These are phyloP conservation scores for Mastomys coucha DNA, from an alignment of 2,113 vertebrate genomes.

Conservation along the genomic window DNA sequence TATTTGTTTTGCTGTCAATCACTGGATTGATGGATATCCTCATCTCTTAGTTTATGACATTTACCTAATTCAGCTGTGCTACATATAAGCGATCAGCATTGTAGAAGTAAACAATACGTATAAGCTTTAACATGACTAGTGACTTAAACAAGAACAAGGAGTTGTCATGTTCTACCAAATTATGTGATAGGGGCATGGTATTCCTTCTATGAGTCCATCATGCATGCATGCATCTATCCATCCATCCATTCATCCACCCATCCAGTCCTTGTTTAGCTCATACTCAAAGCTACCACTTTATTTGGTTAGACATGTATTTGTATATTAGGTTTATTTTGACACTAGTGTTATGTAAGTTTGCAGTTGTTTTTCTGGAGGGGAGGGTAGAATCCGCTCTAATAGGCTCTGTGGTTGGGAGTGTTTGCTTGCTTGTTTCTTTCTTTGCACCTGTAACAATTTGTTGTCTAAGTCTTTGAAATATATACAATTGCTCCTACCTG, in stretches of 20 bases:
- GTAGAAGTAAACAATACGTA: neutral
- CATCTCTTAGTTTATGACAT: neutral
- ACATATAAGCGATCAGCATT: slow-evolving; percentile 7
- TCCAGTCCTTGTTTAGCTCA: neutral
- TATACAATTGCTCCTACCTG: neutral
- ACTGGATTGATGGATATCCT: neutral
- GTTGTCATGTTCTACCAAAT: slow-evolving; percentile 6
- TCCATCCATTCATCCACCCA: neutral
- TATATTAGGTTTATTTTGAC: slow-evolving; percentile 15
- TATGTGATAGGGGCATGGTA: neutral
- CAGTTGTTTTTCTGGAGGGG: neutral
- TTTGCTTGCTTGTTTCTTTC: neutral
- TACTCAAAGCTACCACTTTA: slow-evolving; percentile 8
- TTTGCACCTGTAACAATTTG: neutral
- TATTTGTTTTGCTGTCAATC: slow-evolving; percentile 8
- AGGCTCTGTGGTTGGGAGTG: neutral
- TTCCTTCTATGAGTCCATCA: neutral
- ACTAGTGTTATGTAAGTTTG: neutral
- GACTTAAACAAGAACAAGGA: neutral
- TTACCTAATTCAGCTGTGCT: slow-evolving; percentile 6
- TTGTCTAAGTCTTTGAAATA: neutral
- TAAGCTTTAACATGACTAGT: neutral
- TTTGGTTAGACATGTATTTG: neutral
- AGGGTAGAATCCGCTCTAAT: neutral
- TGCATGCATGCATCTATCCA: neutral